Evolutionary conservation across 2,797 vertebrate species (phyloP).

Genomic region (Lepus oiostolus): DNA sequence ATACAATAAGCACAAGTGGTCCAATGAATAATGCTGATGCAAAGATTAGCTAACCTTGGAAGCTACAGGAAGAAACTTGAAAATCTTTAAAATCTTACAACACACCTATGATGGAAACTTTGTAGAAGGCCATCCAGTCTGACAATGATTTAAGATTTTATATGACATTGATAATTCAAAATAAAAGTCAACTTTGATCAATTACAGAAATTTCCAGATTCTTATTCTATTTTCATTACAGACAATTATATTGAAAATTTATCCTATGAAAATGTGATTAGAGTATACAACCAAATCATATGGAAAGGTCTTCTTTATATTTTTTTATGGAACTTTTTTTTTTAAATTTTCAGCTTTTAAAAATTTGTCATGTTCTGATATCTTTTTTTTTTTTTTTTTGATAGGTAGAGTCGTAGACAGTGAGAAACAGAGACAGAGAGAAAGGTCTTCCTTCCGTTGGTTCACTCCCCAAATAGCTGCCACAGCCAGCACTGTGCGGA

Average conservation of each 20-base stretch:
- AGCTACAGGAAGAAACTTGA: background rate
- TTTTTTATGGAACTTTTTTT: background rate
- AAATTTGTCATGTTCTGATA: background rate
- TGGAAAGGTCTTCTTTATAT: background rate
- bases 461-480: too few species aligned
- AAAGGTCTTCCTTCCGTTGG: too few species aligned
- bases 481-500: too few species aligned
- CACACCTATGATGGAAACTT: background rate
- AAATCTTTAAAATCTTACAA: background rate
- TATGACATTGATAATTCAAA: background rate
- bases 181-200: background rate
- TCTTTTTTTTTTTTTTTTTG: background rate
- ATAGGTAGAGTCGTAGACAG: too few species aligned
- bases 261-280: background rate
- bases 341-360: background rate
- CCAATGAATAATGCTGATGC: background rate
- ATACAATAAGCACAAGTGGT: background rate
- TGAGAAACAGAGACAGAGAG: too few species aligned
- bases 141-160: background rate
- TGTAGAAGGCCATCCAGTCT: background rate
- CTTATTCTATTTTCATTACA: background rate
- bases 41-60: background rate
- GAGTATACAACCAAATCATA: background rate
- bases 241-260: slow-evolving; percentile 5
- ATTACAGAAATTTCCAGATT: background rate